These are phyloP conservation scores for Hemitrygon akajei DNA, from an alignment of 2,797 vertebrate species.

Conservation along the genomic window DNA sequence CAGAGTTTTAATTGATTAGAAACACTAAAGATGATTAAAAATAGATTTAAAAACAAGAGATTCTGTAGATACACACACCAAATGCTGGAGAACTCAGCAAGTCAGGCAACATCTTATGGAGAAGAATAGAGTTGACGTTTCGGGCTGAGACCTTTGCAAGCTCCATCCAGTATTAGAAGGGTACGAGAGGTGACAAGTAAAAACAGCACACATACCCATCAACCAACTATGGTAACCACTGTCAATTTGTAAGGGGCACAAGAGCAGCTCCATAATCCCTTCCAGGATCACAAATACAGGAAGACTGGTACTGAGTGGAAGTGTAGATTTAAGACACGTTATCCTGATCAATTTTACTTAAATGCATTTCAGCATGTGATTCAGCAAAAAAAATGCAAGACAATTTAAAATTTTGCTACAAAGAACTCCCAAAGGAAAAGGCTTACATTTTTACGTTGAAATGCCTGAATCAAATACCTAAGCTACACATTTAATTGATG, in stretches of 20 bases:
- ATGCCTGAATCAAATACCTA: not conserved
- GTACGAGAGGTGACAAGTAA: not conserved
- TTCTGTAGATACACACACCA: too few relatives aligned
- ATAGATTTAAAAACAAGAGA: not conserved
- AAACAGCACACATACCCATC: not conserved
- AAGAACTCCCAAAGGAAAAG: not conserved
- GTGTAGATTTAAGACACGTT: not conserved
- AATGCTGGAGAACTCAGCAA: too few relatives aligned
- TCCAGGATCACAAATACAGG: not conserved
- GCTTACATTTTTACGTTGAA: not conserved
- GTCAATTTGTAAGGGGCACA: not conserved
- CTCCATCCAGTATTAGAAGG: not conserved
- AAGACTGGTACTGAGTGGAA: not conserved
- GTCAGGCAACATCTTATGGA: too few relatives aligned
- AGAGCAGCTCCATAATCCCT: not conserved
- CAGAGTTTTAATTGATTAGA: not conserved
- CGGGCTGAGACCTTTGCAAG: not conserved
- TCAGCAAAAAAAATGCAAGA: not conserved
- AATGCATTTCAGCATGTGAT: not conserved
- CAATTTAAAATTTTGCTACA: not conserved
- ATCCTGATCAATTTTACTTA: not conserved
- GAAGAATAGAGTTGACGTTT: too few relatives aligned
- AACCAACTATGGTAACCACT: not conserved
- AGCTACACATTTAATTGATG: not conserved
- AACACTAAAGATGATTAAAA: not conserved